Base-by-base conservation (phyloP, 2,113 vertebrate species). In the Sprattus sprattus region DNA sequence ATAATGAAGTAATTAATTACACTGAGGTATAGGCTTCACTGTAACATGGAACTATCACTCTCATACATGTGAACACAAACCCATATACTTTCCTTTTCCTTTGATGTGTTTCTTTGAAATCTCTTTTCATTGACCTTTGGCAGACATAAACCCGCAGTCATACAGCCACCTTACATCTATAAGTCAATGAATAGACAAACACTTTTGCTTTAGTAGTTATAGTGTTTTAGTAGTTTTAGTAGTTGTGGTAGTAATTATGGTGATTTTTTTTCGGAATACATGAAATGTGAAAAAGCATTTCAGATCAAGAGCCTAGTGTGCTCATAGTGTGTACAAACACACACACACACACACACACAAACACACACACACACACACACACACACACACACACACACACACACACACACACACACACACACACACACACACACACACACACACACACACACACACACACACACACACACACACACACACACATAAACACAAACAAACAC, bases 341-440 rank as follows among this genome's bases (percentile, higher is more conserved):
- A 20, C 16, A 4, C 54, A 60, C 54, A 22, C 54, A 60, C 54
- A 60, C 85, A 25, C n/a, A 45, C 84, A 81, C 25, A 44, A 15
- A 49, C 45, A 54, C 84, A 81, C 32, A 32, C 71, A 44, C 45
- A 25, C 83, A 81, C 80, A 18, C 80, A 81, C 39, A 81, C 80
- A 45, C 28, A 44, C 80, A 81, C 39, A 45, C 80, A 81, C 80
- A 81, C 80, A 81, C 39, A 45, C 81, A 22, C 5, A 18, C 54
- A 60, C 54, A 60, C 54, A 15, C 15, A 64, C 20, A 82, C 47
- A 82, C n/a, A 50, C 47, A 82, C 46, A 82, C n/a, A 82, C 81
- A 20, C 46, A 82, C 81, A 82, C 81, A 32, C 45, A 47, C 80
- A 88, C 82, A 49, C 83, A 81, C 39, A 81, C 78, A 32, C n/a